A percentile compares a stretch with the other conserved stretches of the same genome.
These are phyloP conservation scores for Tolmerus cingulatus DNA, from an alignment of 2,888 invertebrate genomes.

Conservation along the genomic window DNA sequence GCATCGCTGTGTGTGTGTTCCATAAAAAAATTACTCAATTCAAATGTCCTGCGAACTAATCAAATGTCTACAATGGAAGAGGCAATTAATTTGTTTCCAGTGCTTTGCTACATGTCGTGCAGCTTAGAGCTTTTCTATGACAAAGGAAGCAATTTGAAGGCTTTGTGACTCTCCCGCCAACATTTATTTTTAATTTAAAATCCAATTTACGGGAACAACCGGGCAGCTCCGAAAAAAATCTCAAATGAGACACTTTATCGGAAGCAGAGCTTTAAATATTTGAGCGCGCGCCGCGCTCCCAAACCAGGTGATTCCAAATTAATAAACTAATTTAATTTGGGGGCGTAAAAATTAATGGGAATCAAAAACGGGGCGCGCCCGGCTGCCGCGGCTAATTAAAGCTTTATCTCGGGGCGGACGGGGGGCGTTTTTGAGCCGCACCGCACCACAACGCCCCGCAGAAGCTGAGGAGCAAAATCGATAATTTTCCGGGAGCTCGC, in stretches of 20 bases:
- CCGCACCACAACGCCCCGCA: not conserved
- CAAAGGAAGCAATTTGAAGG: slow-evolving; percentile 44
- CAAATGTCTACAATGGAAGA: slow-evolving; percentile 42
- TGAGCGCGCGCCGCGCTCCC: not conserved
- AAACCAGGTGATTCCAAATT: slow-evolving; percentile 14
- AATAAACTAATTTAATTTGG: slow-evolving; percentile 28
- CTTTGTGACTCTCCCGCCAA: slow-evolving; percentile 44
- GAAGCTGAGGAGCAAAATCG: not conserved
- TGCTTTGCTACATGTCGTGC: slow-evolving; percentile 38
- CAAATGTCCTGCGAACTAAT: slow-evolving; percentile 42
- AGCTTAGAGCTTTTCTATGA: slow-evolving; percentile 36
- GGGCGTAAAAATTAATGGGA: not conserved
- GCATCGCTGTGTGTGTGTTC: not conserved
- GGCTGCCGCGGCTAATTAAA: slow-evolving; percentile 7
- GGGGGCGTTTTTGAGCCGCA: not conserved
- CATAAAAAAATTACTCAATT: slow-evolving; percentile 32
- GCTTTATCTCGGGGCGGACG: not conserved
- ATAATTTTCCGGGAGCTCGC: not conserved
- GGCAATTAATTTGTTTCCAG: slow-evolving; percentile 44
- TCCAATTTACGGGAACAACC: slow-evolving; percentile 44
- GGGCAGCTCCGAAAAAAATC: not conserved
- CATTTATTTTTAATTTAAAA: slow-evolving; percentile 46
- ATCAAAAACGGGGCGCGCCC: not conserved
- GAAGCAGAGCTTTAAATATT: slow-evolving; percentile 1
- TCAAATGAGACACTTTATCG: slow-evolving; percentile 21